Percentiles rank a stretch among this genome's conserved stretches.
Evolutionary conservation across 2,797 vertebrate species (phyloP).

Genomic region (Arrhamphus sclerolepis): DNA sequence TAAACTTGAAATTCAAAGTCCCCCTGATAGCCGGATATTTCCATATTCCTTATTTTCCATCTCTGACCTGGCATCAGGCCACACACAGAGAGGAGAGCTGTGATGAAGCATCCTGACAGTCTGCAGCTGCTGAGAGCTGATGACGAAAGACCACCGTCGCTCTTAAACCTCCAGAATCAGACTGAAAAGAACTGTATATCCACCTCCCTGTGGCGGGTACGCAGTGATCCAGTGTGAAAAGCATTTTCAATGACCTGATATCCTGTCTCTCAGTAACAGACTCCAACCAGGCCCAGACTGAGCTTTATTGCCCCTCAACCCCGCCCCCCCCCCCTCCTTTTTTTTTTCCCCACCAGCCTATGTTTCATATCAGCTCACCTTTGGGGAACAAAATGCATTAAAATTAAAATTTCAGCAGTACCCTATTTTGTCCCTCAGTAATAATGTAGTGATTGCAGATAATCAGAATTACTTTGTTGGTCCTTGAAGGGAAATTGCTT

Average conservation of each 20-base stretch:
- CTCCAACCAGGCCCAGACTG: slow-evolving; percentile 56
- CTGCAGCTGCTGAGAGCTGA: slow-evolving; percentile 18
- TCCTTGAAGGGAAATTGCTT: no score
- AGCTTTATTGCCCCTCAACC: slow-evolving; percentile 50
- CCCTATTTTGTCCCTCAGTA: background rate
- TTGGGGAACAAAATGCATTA: slow-evolving; percentile 45
- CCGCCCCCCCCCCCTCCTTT: no score
- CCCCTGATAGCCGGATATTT: slow-evolving; percentile 9
- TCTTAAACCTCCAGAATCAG: slow-evolving; percentile 48
- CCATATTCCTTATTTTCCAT: slow-evolving; percentile 4
- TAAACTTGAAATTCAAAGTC: slow-evolving; percentile 3
- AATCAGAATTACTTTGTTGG: no score
- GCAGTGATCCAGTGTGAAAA: slow-evolving; percentile 49
- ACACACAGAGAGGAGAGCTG: slow-evolving; percentile 6
- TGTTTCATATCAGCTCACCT: slow-evolving; percentile 61
- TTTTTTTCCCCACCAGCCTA: slow-evolving; percentile 24
- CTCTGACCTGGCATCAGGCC: slow-evolving; percentile 25
- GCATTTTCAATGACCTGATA: slow-evolving; percentile 46
- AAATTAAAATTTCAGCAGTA: slow-evolving; percentile 56
- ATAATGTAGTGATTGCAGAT: slow-evolving; percentile 53
- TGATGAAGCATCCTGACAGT: slow-evolving; percentile 18
- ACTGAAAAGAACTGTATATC: slow-evolving; percentile 49
- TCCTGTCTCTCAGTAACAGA: slow-evolving; percentile 40
- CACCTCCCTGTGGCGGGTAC: slow-evolving; percentile 29
- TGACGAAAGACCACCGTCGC: slow-evolving; percentile 51